A percentile compares a stretch with the other conserved stretches of the same genome.
Evolutionary conservation across 1,140 invertebrate species (phyloP).

Genomic region (Paraescarpia echinospica): DNA sequence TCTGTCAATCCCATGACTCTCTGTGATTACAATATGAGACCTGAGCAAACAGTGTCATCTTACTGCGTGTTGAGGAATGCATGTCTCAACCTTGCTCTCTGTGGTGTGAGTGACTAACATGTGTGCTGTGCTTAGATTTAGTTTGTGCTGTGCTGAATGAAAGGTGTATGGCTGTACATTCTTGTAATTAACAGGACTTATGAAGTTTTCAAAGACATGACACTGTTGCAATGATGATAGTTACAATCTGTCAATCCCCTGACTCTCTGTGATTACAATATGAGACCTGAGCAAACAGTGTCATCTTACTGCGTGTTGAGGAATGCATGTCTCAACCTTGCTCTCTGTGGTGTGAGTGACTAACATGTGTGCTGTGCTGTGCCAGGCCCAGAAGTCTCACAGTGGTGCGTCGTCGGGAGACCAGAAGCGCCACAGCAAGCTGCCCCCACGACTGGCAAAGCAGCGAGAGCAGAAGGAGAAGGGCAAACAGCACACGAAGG

Average conservation of each 20-base stretch:
- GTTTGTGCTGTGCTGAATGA: slow-evolving; percentile 19
- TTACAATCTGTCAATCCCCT: background rate
- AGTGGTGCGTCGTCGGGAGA: slow-evolving; percentile 58
- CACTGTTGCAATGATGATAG: background rate
- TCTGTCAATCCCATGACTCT: slow-evolving; percentile 16
- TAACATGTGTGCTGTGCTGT: background rate
- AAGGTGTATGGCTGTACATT: background rate
- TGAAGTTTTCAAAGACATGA: background rate
- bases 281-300: background rate
- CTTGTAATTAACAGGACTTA: no score
- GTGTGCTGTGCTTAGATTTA: no score
- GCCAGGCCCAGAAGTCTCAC: slow-evolving; percentile 41
- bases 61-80: background rate
- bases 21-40: background rate
- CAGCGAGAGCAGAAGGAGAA: slow-evolving; percentile 63
- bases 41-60: background rate
- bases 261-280: background rate
- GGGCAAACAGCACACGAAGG: slow-evolving; percentile 40
- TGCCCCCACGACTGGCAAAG: slow-evolving; percentile 81
- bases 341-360: background rate
- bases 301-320: background rate
- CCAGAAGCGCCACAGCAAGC: slow-evolving; percentile 61
- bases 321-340: no score
- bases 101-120: no score
- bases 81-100: no score